Evolutionary conservation across 2,888 invertebrate genomes (phyloP).

Genomic region (Helleia helle): DNA sequence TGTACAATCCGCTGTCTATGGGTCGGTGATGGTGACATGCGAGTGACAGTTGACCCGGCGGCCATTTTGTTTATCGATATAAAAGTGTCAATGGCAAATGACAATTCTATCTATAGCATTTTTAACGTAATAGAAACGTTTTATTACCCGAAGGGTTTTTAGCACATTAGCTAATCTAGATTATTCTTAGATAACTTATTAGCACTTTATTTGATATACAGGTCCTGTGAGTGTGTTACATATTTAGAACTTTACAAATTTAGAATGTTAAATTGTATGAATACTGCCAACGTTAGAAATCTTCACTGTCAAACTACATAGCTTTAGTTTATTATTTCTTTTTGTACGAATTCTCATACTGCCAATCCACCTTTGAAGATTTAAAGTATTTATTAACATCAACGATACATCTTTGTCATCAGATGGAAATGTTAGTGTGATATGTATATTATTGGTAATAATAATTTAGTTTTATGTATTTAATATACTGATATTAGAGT

Average conservation of each 20-base stretch:
- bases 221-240: background rate
- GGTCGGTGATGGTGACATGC: too few relatives aligned
- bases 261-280: background rate
- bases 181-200: too few relatives aligned
- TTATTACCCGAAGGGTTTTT: too few relatives aligned
- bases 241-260: conserved; percentile 3
- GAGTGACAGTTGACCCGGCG: too few relatives aligned
- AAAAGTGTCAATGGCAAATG: too few relatives aligned
- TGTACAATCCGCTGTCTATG: too few relatives aligned
- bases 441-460: conserved; percentile 54
- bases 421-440: conserved; percentile 53
- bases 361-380: conserved; percentile 21
- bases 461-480: conserved; percentile 22
- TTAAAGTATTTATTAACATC: conserved; percentile 21
- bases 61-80: too few relatives aligned
- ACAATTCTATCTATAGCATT: too few relatives aligned
- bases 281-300: background rate
- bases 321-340: conserved; percentile 2
- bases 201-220: too few relatives aligned
- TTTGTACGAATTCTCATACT: conserved; percentile 6
- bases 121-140: too few relatives aligned
- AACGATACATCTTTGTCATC: conserved; percentile 25
- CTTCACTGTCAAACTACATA: conserved; percentile 4
- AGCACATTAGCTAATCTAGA: too few relatives aligned
- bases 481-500: conserved; percentile 13